Percentiles rank a stretch among this genome's conserved stretches.
These are phyloP conservation scores for Dasysyrphus albostriatus DNA, from an alignment of 2,888 invertebrate species.

Conservation along the genomic window DNA sequence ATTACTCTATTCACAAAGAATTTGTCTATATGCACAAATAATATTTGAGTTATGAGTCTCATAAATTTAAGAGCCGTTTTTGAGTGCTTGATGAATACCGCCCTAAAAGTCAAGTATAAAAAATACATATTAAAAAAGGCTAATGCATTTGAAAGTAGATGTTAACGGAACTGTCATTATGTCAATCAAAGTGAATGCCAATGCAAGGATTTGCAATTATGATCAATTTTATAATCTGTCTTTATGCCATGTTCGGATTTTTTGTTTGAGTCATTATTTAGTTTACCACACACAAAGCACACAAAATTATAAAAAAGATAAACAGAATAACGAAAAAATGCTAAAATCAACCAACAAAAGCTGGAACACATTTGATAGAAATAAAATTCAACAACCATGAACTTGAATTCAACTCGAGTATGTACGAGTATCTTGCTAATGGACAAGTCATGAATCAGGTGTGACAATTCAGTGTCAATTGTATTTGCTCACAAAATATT, in stretches of 20 bases:
- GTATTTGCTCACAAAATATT: too few relatives aligned
- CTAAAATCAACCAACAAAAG: not conserved
- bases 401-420: constrained; percentile 2
- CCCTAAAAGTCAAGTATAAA: constrained; percentile 17
- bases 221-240: constrained; percentile 26
- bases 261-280: not conserved
- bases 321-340: not conserved
- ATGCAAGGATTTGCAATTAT: constrained; percentile 61
- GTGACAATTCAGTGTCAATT: not conserved
- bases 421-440: not conserved
- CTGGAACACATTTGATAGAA: not conserved
- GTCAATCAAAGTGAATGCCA: constrained; percentile 56
- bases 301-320: constrained; percentile 13
- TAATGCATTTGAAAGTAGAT: constrained; percentile 14
- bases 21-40: too few relatives aligned
- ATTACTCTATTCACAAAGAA: too few relatives aligned
- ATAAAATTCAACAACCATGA: constrained; percentile 18
- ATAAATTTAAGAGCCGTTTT: too few relatives aligned
- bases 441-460: not conserved
- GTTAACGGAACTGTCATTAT: constrained; percentile 1
- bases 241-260: not conserved
- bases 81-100: too few relatives aligned
- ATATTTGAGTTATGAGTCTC: too few relatives aligned
- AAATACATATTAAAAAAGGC: not conserved
- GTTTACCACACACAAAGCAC: constrained; percentile 1